Percentiles rank a stretch among this genome's conserved stretches.
phyloP scores from a whole-genome alignment of 2,888 invertebrate genomes.

The Mesoligia furuncula region DNA sequence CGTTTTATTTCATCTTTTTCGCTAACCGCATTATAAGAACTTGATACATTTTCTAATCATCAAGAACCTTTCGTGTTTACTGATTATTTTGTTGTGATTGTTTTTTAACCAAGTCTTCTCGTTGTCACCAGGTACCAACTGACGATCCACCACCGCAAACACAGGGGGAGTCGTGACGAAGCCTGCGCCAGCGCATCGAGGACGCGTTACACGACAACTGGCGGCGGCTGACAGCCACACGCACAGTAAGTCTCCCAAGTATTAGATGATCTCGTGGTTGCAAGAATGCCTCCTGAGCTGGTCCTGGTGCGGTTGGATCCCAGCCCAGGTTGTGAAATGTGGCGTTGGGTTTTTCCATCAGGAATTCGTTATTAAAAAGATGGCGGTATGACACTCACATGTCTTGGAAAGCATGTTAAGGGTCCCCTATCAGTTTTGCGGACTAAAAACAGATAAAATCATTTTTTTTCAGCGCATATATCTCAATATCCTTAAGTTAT shows the following conservation, averaged over 20 bases:
- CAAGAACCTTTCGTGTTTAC: not conserved
- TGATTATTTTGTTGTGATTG: too few species aligned
- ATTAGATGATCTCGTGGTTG: not conserved
- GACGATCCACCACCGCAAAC: slow-evolving; percentile 80
- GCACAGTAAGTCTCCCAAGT: slow-evolving; percentile 71
- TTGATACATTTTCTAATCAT: not conserved
- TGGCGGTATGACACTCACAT: not conserved
- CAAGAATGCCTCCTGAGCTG: not conserved
- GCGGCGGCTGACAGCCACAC: slow-evolving; percentile 80
- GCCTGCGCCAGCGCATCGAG: slow-evolving; percentile 83
- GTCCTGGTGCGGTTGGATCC: not conserved
- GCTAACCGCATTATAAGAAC: not conserved
- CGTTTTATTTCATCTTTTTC: not conserved
- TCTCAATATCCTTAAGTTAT: too few species aligned
- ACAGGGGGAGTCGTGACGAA: slow-evolving; percentile 83
- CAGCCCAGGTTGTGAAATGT: not conserved
- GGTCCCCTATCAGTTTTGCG: too few species aligned
- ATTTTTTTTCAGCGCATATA: too few species aligned
- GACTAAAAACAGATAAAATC: too few species aligned
- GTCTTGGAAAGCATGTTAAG: not conserved
- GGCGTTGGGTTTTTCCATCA: not conserved
- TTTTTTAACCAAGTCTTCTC: not conserved
- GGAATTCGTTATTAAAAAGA: not conserved
- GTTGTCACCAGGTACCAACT: slow-evolving; percentile 72
- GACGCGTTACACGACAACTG: slow-evolving; percentile 82